phyloP scores from a whole-genome alignment of 2,888 invertebrate genomes.

The Habrosyne pyritoides region DNA sequence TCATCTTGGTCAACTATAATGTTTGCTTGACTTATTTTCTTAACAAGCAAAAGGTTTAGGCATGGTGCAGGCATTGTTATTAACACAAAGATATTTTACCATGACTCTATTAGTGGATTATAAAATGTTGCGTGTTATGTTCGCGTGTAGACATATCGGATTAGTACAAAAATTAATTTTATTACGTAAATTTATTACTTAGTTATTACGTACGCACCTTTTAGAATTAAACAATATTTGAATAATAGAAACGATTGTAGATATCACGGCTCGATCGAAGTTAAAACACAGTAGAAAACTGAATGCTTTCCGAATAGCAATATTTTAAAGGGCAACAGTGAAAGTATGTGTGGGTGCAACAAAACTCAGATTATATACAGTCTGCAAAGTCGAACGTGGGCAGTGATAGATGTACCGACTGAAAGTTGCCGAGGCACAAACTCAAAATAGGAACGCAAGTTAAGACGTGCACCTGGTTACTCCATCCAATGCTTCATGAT shows the following conservation, averaged over 20 bases:
- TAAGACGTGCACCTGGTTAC: constrained; percentile 49
- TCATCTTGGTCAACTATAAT: constrained; percentile 36
- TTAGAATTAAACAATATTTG: constrained; percentile 3
- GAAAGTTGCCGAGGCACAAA: constrained; percentile 26
- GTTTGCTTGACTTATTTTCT: constrained; percentile 7
- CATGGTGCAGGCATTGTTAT: neutral
- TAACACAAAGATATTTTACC: neutral
- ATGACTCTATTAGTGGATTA: constrained; percentile 24
- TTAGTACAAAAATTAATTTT: constrained; percentile 43
- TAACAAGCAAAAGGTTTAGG: neutral
- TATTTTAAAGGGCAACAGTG: constrained; percentile 33
- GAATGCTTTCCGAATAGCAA: constrained; percentile 2
- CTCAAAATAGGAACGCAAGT: constrained; percentile 34
- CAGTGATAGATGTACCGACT: constrained; percentile 50
- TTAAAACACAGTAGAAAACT: too few relatives aligned
- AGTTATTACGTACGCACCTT: constrained; percentile 30
- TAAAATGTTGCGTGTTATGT: constrained; percentile 38
- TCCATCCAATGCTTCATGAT: constrained; percentile 35
- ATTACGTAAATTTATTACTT: constrained; percentile 37
- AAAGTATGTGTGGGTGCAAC: constrained; percentile 32
- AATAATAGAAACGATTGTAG: neutral
- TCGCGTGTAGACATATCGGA: constrained; percentile 45
- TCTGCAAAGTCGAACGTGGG: constrained; percentile 40
- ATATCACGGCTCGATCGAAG: neutral
- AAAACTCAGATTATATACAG: constrained; percentile 17